Percentiles rank a stretch among this genome's conserved stretches.
These are phyloP conservation scores for Carapus acus DNA, from an alignment of 2,797 vertebrate species.

Conservation along the genomic window DNA sequence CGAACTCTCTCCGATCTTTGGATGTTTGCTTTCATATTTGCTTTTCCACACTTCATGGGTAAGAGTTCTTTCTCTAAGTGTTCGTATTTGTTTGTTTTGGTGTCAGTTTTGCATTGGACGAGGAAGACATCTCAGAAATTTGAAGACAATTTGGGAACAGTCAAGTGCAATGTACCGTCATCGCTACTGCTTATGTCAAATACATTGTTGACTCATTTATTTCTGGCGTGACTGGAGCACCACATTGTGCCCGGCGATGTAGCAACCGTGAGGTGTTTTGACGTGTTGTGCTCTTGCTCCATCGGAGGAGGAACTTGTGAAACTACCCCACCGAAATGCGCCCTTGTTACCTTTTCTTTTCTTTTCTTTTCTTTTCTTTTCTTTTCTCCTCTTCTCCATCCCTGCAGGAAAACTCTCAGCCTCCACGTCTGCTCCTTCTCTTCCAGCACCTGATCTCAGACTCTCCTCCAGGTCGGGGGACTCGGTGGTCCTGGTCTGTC, in stretches of 20 bases:
- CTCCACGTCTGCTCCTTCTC: conserved; percentile 19
- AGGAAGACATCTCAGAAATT: too few species aligned
- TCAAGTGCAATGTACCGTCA: not conserved
- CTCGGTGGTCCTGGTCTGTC: conserved; percentile 47
- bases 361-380: conserved; percentile 7
- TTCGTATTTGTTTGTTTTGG: not conserved
- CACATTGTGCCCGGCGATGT: conserved; percentile 4
- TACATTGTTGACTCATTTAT: too few species aligned
- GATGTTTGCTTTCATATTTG: conserved; percentile 40
- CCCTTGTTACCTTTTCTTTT: conserved; percentile 6
- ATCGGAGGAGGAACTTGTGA: conserved; percentile 9
- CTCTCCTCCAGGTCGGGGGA: conserved; percentile 21
- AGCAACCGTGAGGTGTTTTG: conserved; percentile 1
- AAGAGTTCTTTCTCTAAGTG: conserved; percentile 19
- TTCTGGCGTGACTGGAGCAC: not conserved
- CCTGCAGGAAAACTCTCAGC: conserved; percentile 39
- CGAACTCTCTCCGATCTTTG: conserved; percentile 27
- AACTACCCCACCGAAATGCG: not conserved
- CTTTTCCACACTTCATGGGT: conserved; percentile 50
- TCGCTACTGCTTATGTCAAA: not conserved
- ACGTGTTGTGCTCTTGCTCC: conserved; percentile 1
- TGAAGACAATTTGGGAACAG: too few species aligned
- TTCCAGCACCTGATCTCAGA: conserved; percentile 41
- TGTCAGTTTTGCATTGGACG: too few species aligned
- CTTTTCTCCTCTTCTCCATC: too few species aligned